Conservation (phyloP, 2,888 invertebrate species). For the Mythimna albipuncta region DNA sequence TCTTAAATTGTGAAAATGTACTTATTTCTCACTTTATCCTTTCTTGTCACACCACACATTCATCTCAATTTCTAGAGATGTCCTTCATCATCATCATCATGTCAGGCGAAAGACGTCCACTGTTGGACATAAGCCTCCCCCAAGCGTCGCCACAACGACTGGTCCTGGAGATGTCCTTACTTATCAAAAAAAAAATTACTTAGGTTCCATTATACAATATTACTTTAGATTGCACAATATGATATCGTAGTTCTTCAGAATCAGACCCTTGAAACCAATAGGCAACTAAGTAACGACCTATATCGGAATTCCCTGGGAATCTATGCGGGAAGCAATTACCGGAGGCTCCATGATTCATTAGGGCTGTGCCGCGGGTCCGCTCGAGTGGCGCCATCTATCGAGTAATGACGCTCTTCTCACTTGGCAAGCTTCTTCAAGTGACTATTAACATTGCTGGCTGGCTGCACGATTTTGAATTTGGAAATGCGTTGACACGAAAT, state of each 20-base stretch:
- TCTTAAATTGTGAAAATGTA: too few relatives aligned
- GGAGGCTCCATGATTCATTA: constrained; percentile 42
- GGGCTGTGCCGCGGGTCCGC: constrained; percentile 18
- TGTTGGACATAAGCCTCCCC: too few relatives aligned
- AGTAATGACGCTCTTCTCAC: constrained; percentile 41
- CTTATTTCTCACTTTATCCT: too few relatives aligned
- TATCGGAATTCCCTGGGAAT: constrained; percentile 34
- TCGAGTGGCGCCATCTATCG: constrained; percentile 31
- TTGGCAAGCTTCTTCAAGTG: constrained; percentile 40
- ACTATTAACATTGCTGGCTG: constrained; percentile 26
- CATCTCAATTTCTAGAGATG: too few relatives aligned
- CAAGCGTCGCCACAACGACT: too few relatives aligned
- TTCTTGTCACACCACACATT: too few relatives aligned
- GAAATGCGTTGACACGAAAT: constrained; percentile 4
- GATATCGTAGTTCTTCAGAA: neutral
- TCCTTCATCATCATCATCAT: too few relatives aligned
- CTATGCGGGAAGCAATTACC: constrained; percentile 48
- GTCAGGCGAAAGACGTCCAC: too few relatives aligned
- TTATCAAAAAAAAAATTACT: neutral
- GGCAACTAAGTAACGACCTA: constrained; percentile 10
- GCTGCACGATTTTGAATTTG: constrained; percentile 5
- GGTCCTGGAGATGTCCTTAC: too few relatives aligned
- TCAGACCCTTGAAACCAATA: constrained; percentile 1
- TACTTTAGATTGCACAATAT: neutral
- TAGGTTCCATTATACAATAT: neutral